Evolutionary conservation across 2,888 invertebrate species (phyloP).

Genomic region (Microplitis deprimator): DNA sequence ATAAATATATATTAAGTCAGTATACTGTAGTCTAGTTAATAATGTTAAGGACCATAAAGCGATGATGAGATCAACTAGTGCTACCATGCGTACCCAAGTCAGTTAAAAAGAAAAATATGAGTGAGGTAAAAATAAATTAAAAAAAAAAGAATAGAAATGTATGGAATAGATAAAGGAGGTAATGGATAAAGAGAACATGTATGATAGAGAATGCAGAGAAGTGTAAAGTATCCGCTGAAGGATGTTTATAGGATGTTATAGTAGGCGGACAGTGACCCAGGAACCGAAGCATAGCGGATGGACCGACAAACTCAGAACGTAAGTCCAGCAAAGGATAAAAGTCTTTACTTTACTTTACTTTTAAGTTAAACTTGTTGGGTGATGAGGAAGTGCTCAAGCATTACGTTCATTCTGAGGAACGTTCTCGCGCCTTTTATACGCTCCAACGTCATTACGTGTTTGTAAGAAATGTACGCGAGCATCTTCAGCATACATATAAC

Average conservation of each 20-base stretch:
- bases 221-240: conserved; percentile 31
- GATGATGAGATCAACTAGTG: conserved; percentile 18
- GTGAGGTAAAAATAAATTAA: conserved; percentile 12
- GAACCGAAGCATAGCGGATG: conserved; percentile 56
- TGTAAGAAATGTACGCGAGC: background rate
- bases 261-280: conserved; percentile 57
- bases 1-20: conserved; percentile 4
- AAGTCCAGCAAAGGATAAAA: conserved; percentile 25
- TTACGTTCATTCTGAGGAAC: conserved; percentile 35
- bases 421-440: conserved; percentile 23
- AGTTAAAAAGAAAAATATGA: background rate
- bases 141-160: conserved; percentile 27
- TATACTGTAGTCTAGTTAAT: conserved; percentile 32
- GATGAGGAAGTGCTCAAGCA: conserved; percentile 40
- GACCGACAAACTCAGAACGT: conserved; percentile 46
- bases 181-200: conserved; percentile 42
- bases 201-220: conserved; percentile 25
- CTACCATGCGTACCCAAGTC: background rate
- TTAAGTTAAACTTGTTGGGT: background rate
- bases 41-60: background rate
- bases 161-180: conserved; percentile 11
- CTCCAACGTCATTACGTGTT: conserved; percentile 3
- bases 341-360: conserved; percentile 29
- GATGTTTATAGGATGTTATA: conserved; percentile 39
- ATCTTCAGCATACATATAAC: background rate